Base-by-base conservation (phyloP, 2,797 vertebrate species). In the Morelia viridis region DNA sequence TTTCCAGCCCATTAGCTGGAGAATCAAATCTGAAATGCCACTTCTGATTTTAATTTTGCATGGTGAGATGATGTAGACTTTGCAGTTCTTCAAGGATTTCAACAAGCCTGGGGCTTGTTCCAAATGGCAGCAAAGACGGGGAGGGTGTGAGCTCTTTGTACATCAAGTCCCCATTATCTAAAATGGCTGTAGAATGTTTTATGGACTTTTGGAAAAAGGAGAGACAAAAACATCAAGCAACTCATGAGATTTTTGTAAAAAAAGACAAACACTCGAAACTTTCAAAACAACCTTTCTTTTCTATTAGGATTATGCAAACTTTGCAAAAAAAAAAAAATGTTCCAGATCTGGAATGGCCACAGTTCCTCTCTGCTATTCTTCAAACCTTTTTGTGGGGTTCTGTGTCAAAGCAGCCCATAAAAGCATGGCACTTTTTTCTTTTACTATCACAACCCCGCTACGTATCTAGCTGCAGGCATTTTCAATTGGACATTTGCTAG, bases 41-140 rank as follows among this genome's bases (percentile, higher is more conserved):
- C 88, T 92, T 87, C 64, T 22, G 58, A 35, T 53, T 93, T 93
- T 93, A 90, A 87, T 92, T 93, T 84, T 90, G 85, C 53, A 65
- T 93, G 89, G 88, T 56, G 50, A 83, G 46, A 41, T 92, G 88
- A 87, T n/a, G 11, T 90, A 31, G 41, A 35, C 68, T 85, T 85
- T 24, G 26, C 60, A 41, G 60, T 65, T 91, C 60, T 91, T 88
- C 7, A 58, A 87, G 50, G 88, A 87, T 64, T 92, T 87, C n/a
- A 90, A 46, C 9, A 46, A 90, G 62, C 62, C 64, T 89, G 61
- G 58, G 85, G 85, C 12, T 87, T 89, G 65, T 92, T 65, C 60
- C 84, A 90, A 87, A 90, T 90, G 60, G 50, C 88, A 88, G 13
- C 2, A 26, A 90, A 91, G 53, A 41, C 53, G 62, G 61, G 28